Conservation (phyloP, 1,140 invertebrate species). For the Danaus melanippus region DNA sequence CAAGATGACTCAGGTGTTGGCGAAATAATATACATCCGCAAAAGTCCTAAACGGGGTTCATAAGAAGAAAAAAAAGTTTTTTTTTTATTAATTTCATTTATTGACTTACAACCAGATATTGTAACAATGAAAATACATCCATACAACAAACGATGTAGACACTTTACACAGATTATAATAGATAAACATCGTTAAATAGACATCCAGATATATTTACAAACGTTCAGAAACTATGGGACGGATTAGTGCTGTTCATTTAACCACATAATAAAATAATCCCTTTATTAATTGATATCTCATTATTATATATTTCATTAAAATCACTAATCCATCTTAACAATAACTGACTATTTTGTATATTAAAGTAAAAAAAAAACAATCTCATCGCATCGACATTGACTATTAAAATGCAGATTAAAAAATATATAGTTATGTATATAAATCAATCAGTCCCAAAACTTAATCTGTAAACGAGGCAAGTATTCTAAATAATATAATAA, state of each 20-base stretch:
- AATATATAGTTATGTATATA: constrained; percentile 45
- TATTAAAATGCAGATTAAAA: constrained; percentile 52
- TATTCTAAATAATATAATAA: constrained; percentile 36
- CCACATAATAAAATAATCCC: no score
- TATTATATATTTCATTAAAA: neutral
- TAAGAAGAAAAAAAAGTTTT: constrained; percentile 13
- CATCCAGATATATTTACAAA: constrained; percentile 36
- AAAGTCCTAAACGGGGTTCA: neutral
- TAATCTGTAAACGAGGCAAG: constrained; percentile 59
- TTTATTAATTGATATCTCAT: no score
- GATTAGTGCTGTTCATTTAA: constrained; percentile 27
- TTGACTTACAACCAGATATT: constrained; percentile 45
- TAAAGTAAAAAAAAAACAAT: constrained; percentile 31
- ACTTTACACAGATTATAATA: constrained; percentile 24
- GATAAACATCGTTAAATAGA: constrained; percentile 31
- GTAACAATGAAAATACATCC: constrained; percentile 45
- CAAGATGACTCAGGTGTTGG: constrained; percentile 9
- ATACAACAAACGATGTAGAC: constrained; percentile 39
- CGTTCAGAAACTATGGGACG: constrained; percentile 31
- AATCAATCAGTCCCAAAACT: constrained; percentile 65
- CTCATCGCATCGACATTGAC: constrained; percentile 35
- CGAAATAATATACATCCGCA: neutral
- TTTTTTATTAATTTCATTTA: constrained; percentile 44
- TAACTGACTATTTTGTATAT: constrained; percentile 48
- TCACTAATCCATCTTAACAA: constrained; percentile 34